Conservation (phyloP, 2,888 invertebrate species). For the Microplitis deprimator region DNA sequence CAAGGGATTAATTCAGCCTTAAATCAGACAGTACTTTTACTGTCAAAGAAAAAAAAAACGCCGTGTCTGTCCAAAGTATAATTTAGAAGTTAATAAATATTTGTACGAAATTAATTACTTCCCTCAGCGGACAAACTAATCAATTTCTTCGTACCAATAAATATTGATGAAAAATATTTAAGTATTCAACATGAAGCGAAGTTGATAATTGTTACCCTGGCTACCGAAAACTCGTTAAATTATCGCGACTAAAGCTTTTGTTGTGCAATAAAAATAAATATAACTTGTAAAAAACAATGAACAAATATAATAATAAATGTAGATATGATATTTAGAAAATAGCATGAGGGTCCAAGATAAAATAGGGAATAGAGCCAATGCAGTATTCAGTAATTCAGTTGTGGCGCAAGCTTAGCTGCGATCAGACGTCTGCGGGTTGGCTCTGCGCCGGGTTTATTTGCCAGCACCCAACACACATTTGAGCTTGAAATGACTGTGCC, state of each 20-base stretch:
- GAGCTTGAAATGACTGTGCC: conserved; percentile 68
- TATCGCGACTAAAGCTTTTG: too few species aligned
- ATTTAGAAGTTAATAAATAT: neutral
- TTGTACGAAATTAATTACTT: neutral
- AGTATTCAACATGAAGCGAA: neutral
- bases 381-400: conserved; percentile 62
- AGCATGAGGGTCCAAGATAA: neutral
- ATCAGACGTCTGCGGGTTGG: conserved; percentile 55
- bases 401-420: conserved; percentile 64
- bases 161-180: neutral
- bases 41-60: neutral
- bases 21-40: conserved; percentile 15
- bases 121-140: neutral
- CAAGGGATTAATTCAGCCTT: neutral
- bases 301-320: conserved; percentile 10
- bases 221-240: neutral
- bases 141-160: neutral
- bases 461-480: conserved; percentile 44
- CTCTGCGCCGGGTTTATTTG: conserved; percentile 60
- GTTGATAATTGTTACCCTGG: neutral
- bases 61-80: neutral
- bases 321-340: conserved; percentile 13
- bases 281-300: conserved; percentile 3
- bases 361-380: conserved; percentile 35
- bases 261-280: neutral